Evolutionary conservation across 2,888 invertebrate species (phyloP).

Genomic region (Drosophila yooni): DNA sequence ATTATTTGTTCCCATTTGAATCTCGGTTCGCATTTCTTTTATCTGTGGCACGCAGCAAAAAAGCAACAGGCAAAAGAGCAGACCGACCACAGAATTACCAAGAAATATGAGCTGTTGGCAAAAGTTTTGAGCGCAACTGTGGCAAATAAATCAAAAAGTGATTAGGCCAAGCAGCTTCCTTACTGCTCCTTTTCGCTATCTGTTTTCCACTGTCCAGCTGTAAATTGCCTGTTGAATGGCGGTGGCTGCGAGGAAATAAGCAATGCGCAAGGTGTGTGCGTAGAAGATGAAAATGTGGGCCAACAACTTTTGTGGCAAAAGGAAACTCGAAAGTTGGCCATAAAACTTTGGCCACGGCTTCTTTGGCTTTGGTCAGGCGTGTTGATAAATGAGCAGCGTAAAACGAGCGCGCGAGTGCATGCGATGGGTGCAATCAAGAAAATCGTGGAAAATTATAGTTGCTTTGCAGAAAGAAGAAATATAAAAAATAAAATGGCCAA

Average conservation of each 20-base stretch:
- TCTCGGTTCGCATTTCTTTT: not conserved
- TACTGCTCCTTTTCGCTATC: slow-evolving; percentile 11
- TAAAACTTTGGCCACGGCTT: slow-evolving; percentile 74
- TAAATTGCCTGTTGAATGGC: slow-evolving; percentile 78
- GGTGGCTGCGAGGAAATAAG: slow-evolving; percentile 37
- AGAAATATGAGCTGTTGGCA: slow-evolving; percentile 64
- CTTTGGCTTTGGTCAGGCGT: slow-evolving; percentile 64
- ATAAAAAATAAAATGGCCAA: slow-evolving; percentile 51
- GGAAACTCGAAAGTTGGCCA: slow-evolving; percentile 74
- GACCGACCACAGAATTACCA: slow-evolving; percentile 28
- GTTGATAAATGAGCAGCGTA: slow-evolving; percentile 74
- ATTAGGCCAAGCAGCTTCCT: slow-evolving; percentile 57
- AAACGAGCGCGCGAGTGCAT: slow-evolving; percentile 11
- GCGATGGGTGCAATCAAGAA: slow-evolving; percentile 69
- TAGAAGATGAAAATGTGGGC: slow-evolving; percentile 58
- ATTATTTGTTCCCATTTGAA: slow-evolving; percentile 10
- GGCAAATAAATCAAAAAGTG: slow-evolving; percentile 78
- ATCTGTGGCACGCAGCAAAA: slow-evolving; percentile 11
- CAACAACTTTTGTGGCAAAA: slow-evolving; percentile 48
- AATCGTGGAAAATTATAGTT: slow-evolving; percentile 77
- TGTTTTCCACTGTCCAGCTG: slow-evolving; percentile 59
- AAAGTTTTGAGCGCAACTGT: slow-evolving; percentile 55
- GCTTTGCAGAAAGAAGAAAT: slow-evolving; percentile 50
- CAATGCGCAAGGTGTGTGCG: slow-evolving; percentile 62
- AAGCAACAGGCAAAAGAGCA: slow-evolving; percentile 51